A percentile compares a stretch with the other conserved stretches of the same genome.
These are phyloP conservation scores for Caenorhabditis plicata DNA, from an alignment of 2,888 invertebrate species.

Conservation along the genomic window DNA sequence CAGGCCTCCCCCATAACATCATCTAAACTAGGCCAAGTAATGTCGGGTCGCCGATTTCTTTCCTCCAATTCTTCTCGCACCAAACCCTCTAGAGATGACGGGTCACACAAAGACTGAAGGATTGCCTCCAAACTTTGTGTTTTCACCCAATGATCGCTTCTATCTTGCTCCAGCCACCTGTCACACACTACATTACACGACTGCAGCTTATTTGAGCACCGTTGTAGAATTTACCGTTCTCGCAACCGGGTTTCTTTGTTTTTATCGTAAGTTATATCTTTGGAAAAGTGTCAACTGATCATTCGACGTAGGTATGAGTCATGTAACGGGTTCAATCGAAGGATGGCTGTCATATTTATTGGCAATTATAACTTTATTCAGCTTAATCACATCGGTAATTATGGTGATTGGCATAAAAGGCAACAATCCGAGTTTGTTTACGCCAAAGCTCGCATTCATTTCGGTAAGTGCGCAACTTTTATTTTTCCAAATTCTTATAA, in stretches of 20 bases:
- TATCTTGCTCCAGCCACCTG: slow-evolving; percentile 62
- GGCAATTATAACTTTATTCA: slow-evolving; percentile 15
- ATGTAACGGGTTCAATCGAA: slow-evolving; percentile 28
- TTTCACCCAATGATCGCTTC: slow-evolving; percentile 54
- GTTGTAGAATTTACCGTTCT: slow-evolving; percentile 33
- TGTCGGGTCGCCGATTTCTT: no score
- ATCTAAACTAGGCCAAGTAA: no score
- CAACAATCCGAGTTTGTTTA: slow-evolving; percentile 48
- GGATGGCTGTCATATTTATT: slow-evolving; percentile 25
- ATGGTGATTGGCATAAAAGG: slow-evolving; percentile 42
- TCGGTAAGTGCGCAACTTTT: slow-evolving; percentile 20
- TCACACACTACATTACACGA: slow-evolving; percentile 58
- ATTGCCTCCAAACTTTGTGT: slow-evolving; percentile 46
- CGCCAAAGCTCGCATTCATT: slow-evolving; percentile 57
- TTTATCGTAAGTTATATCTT: slow-evolving; percentile 28
- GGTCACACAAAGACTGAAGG: background rate
- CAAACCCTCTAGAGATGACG: no score
- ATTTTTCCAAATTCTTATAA: background rate
- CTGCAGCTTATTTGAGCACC: slow-evolving; percentile 33
- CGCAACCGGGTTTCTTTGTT: slow-evolving; percentile 27
- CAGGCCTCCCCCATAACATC: no score
- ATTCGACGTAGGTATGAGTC: slow-evolving; percentile 23
- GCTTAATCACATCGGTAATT: slow-evolving; percentile 18
- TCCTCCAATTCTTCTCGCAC: no score
- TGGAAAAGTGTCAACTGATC: background rate